A percentile compares a stretch with the other conserved stretches of the same genome.
Evolutionary conservation across 1,140 invertebrate genomes (phyloP).

Genomic region (Trichomalopsis sarcophagae): DNA sequence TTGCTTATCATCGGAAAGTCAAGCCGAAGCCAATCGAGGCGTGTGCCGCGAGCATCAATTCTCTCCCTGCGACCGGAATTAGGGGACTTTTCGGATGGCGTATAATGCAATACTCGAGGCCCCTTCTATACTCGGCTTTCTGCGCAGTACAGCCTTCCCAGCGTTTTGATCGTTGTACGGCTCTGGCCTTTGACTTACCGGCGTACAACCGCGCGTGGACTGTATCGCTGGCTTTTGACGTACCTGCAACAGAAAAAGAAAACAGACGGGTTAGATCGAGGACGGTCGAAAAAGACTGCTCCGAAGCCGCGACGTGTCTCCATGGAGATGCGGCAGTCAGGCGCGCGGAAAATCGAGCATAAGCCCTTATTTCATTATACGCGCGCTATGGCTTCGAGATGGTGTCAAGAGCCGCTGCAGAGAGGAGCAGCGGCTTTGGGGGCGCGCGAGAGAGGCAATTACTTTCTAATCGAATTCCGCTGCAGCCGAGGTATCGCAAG

Average conservation of each 20-base stretch:
- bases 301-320: not conserved
- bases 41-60: slow-evolving; percentile 27
- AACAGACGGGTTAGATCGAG: not conserved
- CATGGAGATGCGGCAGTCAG: not conserved
- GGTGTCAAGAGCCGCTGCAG: slow-evolving; percentile 14
- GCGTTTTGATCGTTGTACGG: no score
- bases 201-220: no score
- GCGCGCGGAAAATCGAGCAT: slow-evolving; percentile 16
- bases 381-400: not conserved
- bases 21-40: slow-evolving; percentile 23
- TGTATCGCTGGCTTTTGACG: not conserved
- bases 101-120: not conserved
- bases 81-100: slow-evolving; percentile 35
- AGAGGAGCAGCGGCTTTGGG: not conserved
- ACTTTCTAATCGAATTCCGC: slow-evolving; percentile 29
- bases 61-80: slow-evolving; percentile 33
- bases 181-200: not conserved
- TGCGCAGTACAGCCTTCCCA: no score
- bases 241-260: slow-evolving; percentile 5
- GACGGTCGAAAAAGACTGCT: not conserved
- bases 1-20: slow-evolving; percentile 39
- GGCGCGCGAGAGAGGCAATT: slow-evolving; percentile 18
- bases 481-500: not conserved
- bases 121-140: no score
- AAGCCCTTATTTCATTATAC: slow-evolving; percentile 32